These are phyloP conservation scores for Caerostris darwini DNA, from an alignment of 1,140 invertebrate genomes.

Conservation along the genomic window DNA sequence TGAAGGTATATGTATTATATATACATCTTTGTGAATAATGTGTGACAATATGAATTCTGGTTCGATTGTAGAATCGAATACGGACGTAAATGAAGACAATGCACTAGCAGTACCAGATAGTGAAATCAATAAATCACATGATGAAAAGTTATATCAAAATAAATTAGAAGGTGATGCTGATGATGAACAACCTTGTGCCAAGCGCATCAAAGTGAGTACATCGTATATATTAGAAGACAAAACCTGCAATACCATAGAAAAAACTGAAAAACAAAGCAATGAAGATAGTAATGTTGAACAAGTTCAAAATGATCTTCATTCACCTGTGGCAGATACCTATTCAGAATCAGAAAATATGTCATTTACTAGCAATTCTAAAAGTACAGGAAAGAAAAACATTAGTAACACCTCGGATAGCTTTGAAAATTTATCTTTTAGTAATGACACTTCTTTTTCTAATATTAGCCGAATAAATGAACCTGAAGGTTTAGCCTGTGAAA, in stretches of 20 bases:
- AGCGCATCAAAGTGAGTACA: not conserved
- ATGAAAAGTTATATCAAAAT: not conserved
- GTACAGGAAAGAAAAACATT: not conserved
- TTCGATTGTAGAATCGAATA: too few species aligned
- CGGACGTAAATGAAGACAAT: too few species aligned
- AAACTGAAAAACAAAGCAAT: not conserved
- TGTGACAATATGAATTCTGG: too few species aligned
- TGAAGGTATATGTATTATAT: too few species aligned
- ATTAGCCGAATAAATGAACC: constrained; percentile 24
- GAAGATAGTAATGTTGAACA: not conserved
- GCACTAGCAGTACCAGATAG: not conserved
- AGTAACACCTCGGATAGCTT: constrained; percentile 40
- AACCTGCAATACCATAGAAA: not conserved
- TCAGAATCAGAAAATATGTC: constrained; percentile 8
- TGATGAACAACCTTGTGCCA: not conserved
- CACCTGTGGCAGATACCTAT: constrained; percentile 10
- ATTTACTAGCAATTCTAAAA: constrained; percentile 10
- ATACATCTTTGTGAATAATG: too few species aligned
- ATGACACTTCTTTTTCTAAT: constrained; percentile 23
- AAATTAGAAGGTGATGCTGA: not conserved
- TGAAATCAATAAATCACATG: not conserved
- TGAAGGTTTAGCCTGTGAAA: constrained; percentile 59
- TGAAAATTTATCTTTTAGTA: constrained; percentile 18
- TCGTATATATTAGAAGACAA: not conserved
- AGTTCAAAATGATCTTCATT: not conserved